Base-by-base conservation (phyloP, 2,113 vertebrate species). In the Candoia aspera region DNA sequence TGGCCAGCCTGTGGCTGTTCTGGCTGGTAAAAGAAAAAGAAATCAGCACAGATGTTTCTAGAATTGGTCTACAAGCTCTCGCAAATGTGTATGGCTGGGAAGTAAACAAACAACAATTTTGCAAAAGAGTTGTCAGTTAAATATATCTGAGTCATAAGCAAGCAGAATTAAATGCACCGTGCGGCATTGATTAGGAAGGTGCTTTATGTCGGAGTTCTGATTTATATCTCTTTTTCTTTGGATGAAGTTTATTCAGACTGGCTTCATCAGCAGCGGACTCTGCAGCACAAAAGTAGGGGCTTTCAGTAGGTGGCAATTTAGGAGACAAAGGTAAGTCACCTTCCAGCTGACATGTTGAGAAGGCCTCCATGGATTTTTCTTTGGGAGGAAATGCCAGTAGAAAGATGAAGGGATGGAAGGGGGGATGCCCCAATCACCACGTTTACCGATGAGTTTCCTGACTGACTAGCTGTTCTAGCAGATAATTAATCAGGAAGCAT, bases 111-210 rank as follows among this genome's bases (percentile, higher is more conserved):
- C 9, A 42, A 54, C 49, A 68, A 29, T 68, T 86, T 62, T 86
- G 58, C 26, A 86, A 86, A 11, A 9, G 42, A 3, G 12, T 23
- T 91, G 12, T 42, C 24, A 55, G 9, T 84, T 53, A 85, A 64
- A 62, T 92, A 84, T 90, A 37, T 60, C 83, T 90, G 93, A 94
- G 53, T 57, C 86, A 90, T 87, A 8, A 93, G 85, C 59, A 92
- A 90, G 89, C 90, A 93, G 59, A 84, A 93, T 92, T 37, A 94
- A 92, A 95, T 94, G 91, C 33, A 12, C 68, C 89, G 94, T 95
- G 17, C 17, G n/a, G 37, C 92, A 92, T 90, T 57, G 37, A 87
- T 89, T 89, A 95, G 93, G 88, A 84, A 94, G 12, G n/a, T 88
- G 93, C 58, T 79, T 93, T 86, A 60, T 10, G 24, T 0, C 0